These are phyloP conservation scores for Sinopyrophorus schimmeli DNA, from an alignment of 2,888 invertebrate genomes.

Conservation along the genomic window DNA sequence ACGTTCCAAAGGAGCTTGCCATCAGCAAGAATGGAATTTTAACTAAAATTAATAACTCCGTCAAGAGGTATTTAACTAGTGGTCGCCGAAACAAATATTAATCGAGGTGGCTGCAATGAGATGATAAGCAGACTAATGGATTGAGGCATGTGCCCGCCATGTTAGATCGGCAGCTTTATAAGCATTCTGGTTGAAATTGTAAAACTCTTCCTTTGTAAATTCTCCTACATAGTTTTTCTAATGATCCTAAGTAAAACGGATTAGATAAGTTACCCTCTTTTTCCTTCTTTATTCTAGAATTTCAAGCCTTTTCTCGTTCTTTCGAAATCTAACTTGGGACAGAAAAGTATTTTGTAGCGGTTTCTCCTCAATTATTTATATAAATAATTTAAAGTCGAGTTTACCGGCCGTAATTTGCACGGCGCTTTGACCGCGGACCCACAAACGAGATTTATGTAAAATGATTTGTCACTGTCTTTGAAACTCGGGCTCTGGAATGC, in stretches of 20 bases:
- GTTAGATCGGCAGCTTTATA: conserved; percentile 24
- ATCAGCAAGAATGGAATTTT: conserved; percentile 49
- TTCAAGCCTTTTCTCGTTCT: too few relatives aligned
- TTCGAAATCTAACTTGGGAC: background rate
- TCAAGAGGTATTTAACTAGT: conserved; percentile 46
- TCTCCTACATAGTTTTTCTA: background rate
- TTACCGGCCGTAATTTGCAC: conserved; percentile 27
- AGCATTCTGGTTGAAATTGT: conserved; percentile 20
- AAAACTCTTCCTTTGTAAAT: conserved; percentile 12
- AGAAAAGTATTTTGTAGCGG: background rate
- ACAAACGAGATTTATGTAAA: conserved; percentile 48
- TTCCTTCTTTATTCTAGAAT: too few relatives aligned
- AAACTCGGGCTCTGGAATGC: conserved; percentile 47
- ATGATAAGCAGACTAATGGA: conserved; percentile 46
- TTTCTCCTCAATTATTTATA: background rate
- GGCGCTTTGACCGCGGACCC: conserved; percentile 42
- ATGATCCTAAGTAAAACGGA: too few relatives aligned
- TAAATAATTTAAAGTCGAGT: conserved; percentile 15
- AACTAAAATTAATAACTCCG: conserved; percentile 51
- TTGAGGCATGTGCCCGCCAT: conserved; percentile 42
- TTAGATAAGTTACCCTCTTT: too few relatives aligned
- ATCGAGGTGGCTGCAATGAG: conserved; percentile 38
- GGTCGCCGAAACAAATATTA: conserved; percentile 50
- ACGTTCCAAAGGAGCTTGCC: conserved; percentile 41
- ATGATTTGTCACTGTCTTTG: conserved; percentile 49